Evolutionary conservation across 2,113 vertebrate genomes (phyloP), one percentile per base, ranked within the genome.

Genomic region (Phyllostomus discolor): DNA sequence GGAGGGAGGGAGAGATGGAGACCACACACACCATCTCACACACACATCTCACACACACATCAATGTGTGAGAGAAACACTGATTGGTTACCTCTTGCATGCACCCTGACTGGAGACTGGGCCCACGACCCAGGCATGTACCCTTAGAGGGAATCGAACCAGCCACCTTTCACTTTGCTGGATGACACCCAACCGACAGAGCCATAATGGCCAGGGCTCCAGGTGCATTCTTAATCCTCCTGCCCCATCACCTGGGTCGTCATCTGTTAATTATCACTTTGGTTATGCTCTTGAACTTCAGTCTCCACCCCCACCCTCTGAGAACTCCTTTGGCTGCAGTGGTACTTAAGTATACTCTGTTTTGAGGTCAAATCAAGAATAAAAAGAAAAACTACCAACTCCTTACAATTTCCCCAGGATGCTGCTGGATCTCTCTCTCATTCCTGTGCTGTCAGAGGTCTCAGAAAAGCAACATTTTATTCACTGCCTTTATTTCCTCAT

Each of bases 331-430:
- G 43, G 31, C 82, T 88, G 2, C 24, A n/a, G 24, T 28, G 33
- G 48, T 43, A 35, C 24, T 43, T 91, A 72, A 50, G 8, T 50
- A 24, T 14, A 17, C 59, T 11, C 26, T 52, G 50, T 62, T 83
- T 35, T 20, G 50, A 84, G 89, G 78, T 75, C 43, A 91, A 80
- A 93, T 15, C 24, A 26, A 88, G 8, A n/a, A 22, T 59, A 22
- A 50, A 69, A 64, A 33, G 57, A 76, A 54, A 54, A 2, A 16
- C 35, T 54, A 59, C 26, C 8, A 50, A 9, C 17, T 92, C 24
- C 19, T 22, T 52, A 5, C 3, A 35, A 7, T 64, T 41, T 75
- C 41, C 46, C 31, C 17, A 26, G 52, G 64, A 24, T 50, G 2
- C 76, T 38, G 5, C 16, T 35, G 33, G 10, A 4, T 85, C 57